A percentile compares a stretch with the other conserved stretches of the same genome.
phyloP scores from a whole-genome alignment of 2,888 invertebrate species.

The Amblyjoppa fuscipennis region DNA sequence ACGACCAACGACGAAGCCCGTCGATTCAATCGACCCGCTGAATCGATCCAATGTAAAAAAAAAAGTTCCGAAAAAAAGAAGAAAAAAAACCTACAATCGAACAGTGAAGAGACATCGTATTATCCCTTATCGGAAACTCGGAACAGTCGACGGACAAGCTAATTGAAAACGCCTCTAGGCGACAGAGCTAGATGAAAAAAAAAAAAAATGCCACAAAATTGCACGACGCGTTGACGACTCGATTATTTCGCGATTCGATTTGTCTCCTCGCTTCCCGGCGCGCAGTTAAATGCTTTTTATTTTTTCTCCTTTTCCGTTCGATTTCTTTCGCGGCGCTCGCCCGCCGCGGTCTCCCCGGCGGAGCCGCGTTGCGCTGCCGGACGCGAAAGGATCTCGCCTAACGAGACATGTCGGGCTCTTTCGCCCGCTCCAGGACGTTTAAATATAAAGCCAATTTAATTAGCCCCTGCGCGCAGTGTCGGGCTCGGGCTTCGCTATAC shows the following conservation, averaged over 20 bases:
- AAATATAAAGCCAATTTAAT: slow-evolving; percentile 70
- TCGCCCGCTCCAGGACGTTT: slow-evolving; percentile 47
- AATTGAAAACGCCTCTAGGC: slow-evolving; percentile 8
- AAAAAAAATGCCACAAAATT: slow-evolving; percentile 10
- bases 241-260: slow-evolving; percentile 53
- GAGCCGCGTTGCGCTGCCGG: slow-evolving; percentile 2
- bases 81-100: neutral
- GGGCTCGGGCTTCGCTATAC: slow-evolving; percentile 33
- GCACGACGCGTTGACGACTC: slow-evolving; percentile 6
- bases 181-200: neutral
- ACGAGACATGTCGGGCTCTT: slow-evolving; percentile 38
- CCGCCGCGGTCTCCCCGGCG: neutral
- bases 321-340: neutral
- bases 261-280: slow-evolving; percentile 13
- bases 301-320: slow-evolving; percentile 2
- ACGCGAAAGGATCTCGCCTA: slow-evolving; percentile 18
- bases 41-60: neutral
- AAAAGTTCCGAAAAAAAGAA: neutral
- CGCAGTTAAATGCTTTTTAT: neutral
- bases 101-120: neutral
- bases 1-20: no score
- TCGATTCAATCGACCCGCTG: neutral
- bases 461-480: slow-evolving; percentile 60
- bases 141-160: neutral
- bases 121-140: neutral